Percentiles rank a stretch among this genome's conserved stretches.
Conservation (phyloP, 2,888 invertebrate genomes). For the Leptinotarsa tumamoca region DNA sequence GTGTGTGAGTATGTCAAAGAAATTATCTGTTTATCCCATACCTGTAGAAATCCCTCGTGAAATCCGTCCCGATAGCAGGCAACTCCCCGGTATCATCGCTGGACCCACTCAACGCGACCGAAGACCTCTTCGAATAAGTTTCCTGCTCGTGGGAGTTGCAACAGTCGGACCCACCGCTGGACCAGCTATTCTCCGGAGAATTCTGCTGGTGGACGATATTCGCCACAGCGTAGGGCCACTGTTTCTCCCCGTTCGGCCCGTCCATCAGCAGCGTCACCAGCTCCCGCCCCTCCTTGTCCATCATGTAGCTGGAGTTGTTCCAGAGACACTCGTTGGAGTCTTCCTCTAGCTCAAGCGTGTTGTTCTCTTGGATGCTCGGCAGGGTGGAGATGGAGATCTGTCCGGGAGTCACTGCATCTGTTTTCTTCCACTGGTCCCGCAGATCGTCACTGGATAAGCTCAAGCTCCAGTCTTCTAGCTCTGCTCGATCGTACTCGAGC, state of each 20-base stretch:
- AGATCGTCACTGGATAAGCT: slow-evolving; percentile 79
- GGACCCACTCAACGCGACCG: slow-evolving; percentile 75
- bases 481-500: slow-evolving; percentile 80
- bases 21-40: slow-evolving; percentile 35
- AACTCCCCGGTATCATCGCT: slow-evolving; percentile 75
- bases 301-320: slow-evolving; percentile 74
- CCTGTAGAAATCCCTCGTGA: slow-evolving; percentile 82
- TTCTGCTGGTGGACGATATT: slow-evolving; percentile 50
- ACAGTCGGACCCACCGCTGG: slow-evolving; percentile 68
- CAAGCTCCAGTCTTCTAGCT: slow-evolving; percentile 84
- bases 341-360: slow-evolving; percentile 77
- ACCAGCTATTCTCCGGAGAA: slow-evolving; percentile 74
- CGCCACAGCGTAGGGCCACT: slow-evolving; percentile 75
- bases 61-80: slow-evolving; percentile 78
- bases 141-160: slow-evolving; percentile 67
- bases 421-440: slow-evolving; percentile 64
- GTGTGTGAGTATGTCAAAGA: too few relatives aligned
- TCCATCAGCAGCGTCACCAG: slow-evolving; percentile 71
- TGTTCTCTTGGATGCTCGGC: slow-evolving; percentile 81
- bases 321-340: slow-evolving; percentile 80
- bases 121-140: slow-evolving; percentile 77
- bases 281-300: slow-evolving; percentile 77
- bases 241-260: slow-evolving; percentile 69
- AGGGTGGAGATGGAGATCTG: slow-evolving; percentile 75
- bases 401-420: slow-evolving; percentile 69